Conservation (phyloP, 2,113 vertebrate species). For the Crotalus tigris region DNA sequence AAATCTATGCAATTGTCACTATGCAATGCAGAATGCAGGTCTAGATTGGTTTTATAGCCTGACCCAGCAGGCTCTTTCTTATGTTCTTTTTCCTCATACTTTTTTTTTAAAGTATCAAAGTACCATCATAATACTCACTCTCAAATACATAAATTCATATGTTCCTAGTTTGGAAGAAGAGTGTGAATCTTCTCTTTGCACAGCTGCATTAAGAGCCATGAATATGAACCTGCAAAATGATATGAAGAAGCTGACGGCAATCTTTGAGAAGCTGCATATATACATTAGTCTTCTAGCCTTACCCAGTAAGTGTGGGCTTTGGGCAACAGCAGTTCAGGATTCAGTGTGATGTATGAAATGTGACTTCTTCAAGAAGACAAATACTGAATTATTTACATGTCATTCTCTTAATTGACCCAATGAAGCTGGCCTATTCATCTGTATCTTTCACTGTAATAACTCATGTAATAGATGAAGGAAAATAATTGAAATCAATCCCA, state of each 20-base stretch:
- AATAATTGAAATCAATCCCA: background rate
- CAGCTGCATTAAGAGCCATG: conserved; percentile 78
- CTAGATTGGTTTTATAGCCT: background rate
- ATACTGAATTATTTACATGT: background rate
- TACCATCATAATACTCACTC: conserved; percentile 40
- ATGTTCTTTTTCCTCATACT: background rate
- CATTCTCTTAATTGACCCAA: background rate
- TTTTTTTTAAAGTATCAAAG: background rate
- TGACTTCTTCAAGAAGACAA: background rate
- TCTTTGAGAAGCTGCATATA: conserved; percentile 89
- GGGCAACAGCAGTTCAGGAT: background rate
- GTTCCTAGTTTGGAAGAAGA: conserved; percentile 92
- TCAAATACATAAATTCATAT: conserved; percentile 54
- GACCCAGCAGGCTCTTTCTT: background rate
- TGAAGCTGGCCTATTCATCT: background rate
- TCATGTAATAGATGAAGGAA: background rate
- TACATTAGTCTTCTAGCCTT: conserved; percentile 86
- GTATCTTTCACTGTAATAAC: background rate
- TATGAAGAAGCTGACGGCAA: conserved; percentile 81
- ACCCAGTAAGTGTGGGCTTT: conserved; percentile 80
- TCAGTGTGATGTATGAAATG: background rate
- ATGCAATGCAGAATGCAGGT: background rate
- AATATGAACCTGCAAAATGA: conserved; percentile 88
- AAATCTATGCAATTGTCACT: background rate
- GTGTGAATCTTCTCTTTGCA: conserved; percentile 87